phyloP scores from a whole-genome alignment of 2,797 vertebrate genomes.

The Psittacula derbiana region DNA sequence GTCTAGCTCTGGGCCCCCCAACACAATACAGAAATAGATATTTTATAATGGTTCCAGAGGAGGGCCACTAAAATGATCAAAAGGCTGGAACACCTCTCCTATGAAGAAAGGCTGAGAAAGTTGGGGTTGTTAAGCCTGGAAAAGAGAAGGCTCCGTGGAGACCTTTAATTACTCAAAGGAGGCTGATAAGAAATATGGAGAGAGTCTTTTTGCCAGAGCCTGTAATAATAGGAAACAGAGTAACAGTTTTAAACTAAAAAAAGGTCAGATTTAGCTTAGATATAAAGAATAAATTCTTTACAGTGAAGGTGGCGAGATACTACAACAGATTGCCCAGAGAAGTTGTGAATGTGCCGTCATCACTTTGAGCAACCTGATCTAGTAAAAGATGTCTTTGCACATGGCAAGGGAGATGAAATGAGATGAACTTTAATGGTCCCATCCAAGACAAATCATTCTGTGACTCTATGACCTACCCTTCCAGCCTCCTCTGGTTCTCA shows the following conservation, averaged over 20 bases:
- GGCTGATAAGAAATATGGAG: background rate
- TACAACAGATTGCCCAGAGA: background rate
- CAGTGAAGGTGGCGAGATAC: background rate
- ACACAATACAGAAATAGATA: background rate
- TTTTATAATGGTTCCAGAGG: background rate
- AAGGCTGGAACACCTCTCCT: background rate
- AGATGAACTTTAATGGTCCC: background rate
- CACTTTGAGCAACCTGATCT: background rate
- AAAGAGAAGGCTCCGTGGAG: background rate
- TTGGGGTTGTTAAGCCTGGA: background rate
- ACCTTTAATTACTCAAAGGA: background rate
- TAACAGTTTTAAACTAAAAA: background rate
- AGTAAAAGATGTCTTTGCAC: background rate
- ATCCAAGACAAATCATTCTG: background rate
- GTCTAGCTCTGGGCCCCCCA: background rate
- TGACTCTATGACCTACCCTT: background rate
- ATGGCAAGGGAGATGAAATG: background rate
- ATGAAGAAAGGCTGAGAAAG: background rate
- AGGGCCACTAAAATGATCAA: background rate
- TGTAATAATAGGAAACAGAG: background rate
- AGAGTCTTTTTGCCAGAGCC: background rate
- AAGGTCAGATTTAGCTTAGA: background rate
- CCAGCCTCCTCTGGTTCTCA: background rate
- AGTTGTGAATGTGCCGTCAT: background rate
- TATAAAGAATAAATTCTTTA: background rate